phyloP scores from a whole-genome alignment of 2,888 invertebrate species.

The Caprella mutica region DNA sequence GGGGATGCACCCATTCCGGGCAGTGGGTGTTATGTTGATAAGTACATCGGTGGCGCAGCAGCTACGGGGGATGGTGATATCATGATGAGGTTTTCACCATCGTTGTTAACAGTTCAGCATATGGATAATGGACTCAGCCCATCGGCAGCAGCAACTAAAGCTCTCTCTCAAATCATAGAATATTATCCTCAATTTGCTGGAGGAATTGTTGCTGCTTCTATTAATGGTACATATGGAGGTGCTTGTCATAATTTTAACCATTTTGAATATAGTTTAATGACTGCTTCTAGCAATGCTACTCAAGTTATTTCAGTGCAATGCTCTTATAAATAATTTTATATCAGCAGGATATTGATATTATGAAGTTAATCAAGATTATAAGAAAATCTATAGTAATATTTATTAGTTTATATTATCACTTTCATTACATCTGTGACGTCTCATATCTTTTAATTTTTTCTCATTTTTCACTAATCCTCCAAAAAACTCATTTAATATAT shows the following conservation, averaged over 20 bases:
- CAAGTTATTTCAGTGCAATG: no score
- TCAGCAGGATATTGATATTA: no score
- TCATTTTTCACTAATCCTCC: no score
- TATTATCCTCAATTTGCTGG: constrained; percentile 73
- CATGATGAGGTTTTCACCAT: constrained; percentile 91
- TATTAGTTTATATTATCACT: no score
- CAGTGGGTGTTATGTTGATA: constrained; percentile 87
- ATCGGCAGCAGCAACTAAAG: constrained; percentile 55
- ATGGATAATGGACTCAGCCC: constrained; percentile 70
- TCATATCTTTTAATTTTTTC: no score
- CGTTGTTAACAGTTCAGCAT: constrained; percentile 76
- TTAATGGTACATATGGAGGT: constrained; percentile 64
- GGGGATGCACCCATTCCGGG: constrained; percentile 81
- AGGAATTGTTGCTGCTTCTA: constrained; percentile 65
- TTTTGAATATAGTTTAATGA: constrained; percentile 11
- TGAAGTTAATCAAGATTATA: no score
- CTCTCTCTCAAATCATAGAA: constrained; percentile 59
- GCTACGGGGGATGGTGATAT: constrained; percentile 93
- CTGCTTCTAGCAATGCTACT: no score
- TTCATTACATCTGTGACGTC: no score
- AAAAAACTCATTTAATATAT: no score
- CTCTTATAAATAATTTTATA: no score
- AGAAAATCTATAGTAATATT: no score
- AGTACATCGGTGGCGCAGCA: constrained; percentile 63
- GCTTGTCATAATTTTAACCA: constrained; percentile 48